Evolutionary conservation across 2,113 vertebrate species (phyloP).

Genomic region (Nothoprocta perdicaria): DNA sequence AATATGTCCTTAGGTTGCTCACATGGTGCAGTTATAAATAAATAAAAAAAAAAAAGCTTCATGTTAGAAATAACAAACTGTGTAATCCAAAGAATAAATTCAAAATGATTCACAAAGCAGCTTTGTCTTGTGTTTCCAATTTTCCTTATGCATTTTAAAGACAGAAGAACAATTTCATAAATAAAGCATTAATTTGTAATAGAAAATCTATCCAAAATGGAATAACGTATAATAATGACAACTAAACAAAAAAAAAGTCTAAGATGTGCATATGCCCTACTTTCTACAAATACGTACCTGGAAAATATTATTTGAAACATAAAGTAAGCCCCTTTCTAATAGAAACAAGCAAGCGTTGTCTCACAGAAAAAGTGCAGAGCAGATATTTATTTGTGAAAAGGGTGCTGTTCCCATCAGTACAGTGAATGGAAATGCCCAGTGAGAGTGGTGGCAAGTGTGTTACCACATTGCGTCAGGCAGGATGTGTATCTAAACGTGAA

Average conservation of each 20-base stretch:
- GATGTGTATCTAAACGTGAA: background rate
- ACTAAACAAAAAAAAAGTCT: background rate
- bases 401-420: background rate
- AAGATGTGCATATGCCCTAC: background rate
- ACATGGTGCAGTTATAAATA: background rate
- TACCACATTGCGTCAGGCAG: constrained; percentile 3
- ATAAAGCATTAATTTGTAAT: background rate
- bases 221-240: background rate
- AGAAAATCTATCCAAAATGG: background rate
- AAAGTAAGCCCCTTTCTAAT: background rate
- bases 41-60: background rate
- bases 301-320: background rate
- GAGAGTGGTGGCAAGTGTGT: background rate
- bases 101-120: background rate
- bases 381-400: background rate
- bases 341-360: background rate
- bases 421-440: constrained; percentile 12
- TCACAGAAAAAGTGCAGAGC: background rate
- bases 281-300: background rate
- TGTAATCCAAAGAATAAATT: background rate
- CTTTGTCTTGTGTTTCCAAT: background rate
- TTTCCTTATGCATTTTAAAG: background rate
- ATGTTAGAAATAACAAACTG: background rate
- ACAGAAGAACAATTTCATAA: background rate
- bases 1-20: background rate